Conservation (phyloP, 2,888 invertebrate species). For the Agriotes lineatus region DNA sequence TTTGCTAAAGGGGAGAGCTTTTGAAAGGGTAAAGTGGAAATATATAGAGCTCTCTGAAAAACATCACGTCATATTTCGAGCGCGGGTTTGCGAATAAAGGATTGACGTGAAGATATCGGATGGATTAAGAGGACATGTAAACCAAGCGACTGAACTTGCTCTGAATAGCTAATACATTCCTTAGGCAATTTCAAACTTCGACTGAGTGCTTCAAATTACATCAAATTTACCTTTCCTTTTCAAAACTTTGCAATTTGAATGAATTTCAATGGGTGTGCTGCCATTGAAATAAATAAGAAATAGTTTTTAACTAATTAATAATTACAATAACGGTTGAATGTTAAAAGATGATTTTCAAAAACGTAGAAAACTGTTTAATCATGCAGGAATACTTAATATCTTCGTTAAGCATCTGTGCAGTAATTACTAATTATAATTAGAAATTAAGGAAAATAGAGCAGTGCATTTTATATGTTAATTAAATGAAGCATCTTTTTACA, state of each 20-base stretch:
- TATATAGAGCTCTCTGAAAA: constrained; percentile 31
- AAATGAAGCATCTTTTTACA: too few relatives aligned
- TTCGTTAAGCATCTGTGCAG: too few relatives aligned
- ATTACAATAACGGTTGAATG: too few relatives aligned
- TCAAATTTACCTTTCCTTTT: constrained; percentile 21
- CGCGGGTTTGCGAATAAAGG: constrained; percentile 13
- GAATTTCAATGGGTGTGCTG: constrained; percentile 17
- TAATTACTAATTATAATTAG: too few relatives aligned
- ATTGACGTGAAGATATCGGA: constrained; percentile 26
- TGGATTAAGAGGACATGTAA: constrained; percentile 36
- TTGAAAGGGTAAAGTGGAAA: constrained; percentile 38
- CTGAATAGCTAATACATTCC: constrained; percentile 37
- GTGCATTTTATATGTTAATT: too few relatives aligned
- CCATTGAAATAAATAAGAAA: not conserved
- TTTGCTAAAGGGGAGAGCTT: constrained; percentile 44
- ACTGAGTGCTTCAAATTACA: constrained; percentile 21
- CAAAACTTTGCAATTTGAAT: constrained; percentile 21
- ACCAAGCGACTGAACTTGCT: constrained; percentile 40
- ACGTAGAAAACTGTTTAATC: too few relatives aligned
- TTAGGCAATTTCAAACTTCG: constrained; percentile 10
- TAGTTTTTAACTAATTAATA: constrained; percentile 12
- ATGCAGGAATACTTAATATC: too few relatives aligned
- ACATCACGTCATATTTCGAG: constrained; percentile 40
- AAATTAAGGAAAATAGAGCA: too few relatives aligned
- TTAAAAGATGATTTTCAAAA: too few relatives aligned